Evolutionary conservation across 2,113 vertebrate species (phyloP).

Genomic region (Tonatia bakeri): DNA sequence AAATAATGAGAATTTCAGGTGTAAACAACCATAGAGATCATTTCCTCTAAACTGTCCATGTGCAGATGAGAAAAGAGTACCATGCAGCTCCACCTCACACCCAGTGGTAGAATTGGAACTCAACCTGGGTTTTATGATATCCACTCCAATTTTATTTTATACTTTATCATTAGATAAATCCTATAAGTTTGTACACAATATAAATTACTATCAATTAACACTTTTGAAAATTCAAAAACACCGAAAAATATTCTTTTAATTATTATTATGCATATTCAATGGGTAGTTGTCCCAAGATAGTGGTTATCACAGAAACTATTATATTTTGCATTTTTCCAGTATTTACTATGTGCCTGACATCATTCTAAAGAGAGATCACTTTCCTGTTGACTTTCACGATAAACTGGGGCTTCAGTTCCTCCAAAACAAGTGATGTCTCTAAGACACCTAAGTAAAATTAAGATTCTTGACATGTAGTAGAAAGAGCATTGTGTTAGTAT

Average conservation of each 20-base stretch:
- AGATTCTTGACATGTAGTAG: conserved; percentile 26
- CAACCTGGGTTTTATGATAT: background rate
- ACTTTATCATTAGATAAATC: background rate
- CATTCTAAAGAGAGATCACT: background rate
- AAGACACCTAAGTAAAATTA: conserved; percentile 28
- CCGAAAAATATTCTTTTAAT: background rate
- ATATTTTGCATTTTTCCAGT: background rate
- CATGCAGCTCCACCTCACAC: background rate
- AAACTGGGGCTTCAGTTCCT: background rate
- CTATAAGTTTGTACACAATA: background rate
- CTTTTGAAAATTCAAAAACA: background rate
- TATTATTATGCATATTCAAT: background rate
- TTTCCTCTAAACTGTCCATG: background rate
- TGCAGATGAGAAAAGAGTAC: background rate
- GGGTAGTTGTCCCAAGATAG: background rate
- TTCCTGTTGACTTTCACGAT: background rate
- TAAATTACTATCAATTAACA: background rate
- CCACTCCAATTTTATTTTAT: background rate
- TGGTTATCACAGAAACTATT: background rate
- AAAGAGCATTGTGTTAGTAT: conserved; percentile 42
- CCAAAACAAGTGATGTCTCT: background rate
- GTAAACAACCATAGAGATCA: background rate
- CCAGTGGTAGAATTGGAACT: background rate
- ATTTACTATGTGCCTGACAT: background rate
- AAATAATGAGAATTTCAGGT: background rate